Evolutionary conservation across 35 echinoderm and acorn worm species (phyloP).

Genomic region (Hemicentrotus pulcherrimus): DNA sequence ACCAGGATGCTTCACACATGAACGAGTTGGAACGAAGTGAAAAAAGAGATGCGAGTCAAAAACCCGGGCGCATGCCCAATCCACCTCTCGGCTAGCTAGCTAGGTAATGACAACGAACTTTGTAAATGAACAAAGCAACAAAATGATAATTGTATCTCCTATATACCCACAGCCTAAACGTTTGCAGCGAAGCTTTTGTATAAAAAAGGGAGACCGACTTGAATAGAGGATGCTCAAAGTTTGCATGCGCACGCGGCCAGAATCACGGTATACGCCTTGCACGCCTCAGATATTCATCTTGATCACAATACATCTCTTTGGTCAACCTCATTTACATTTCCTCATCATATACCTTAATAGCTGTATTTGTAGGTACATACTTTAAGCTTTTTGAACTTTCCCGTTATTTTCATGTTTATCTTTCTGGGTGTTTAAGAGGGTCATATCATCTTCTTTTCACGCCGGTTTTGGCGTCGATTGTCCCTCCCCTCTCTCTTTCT

Average conservation of each 20-base stretch:
- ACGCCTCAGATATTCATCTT: not conserved
- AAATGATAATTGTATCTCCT: slow-evolving; percentile 53
- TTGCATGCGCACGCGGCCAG: not conserved
- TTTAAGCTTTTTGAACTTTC: not conserved
- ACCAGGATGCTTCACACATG: slow-evolving; percentile 34
- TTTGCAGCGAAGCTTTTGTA: not conserved
- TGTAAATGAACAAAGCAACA: slow-evolving; percentile 44
- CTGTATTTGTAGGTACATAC: not conserved
- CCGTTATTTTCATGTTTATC: not conserved
- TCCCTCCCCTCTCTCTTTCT: not conserved
- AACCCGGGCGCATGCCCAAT: slow-evolving; percentile 28
- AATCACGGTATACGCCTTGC: not conserved
- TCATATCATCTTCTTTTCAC: too few relatives aligned
- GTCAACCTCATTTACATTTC: not conserved
- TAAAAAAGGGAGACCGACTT: slow-evolving; percentile 27
- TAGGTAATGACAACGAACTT: slow-evolving; percentile 36
- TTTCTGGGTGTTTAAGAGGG: too few relatives aligned
- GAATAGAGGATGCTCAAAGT: slow-evolving; percentile 12
- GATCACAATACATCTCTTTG: slow-evolving; percentile 4
- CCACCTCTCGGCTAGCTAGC: not conserved
- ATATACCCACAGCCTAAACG: not conserved
- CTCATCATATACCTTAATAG: not conserved
- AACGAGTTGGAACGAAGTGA: slow-evolving; percentile 18
- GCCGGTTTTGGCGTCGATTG: too few relatives aligned
- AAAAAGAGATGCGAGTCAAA: not conserved